Conservation (phyloP, 2,797 vertebrate species). For the Helicolenus hilgendorfi region DNA sequence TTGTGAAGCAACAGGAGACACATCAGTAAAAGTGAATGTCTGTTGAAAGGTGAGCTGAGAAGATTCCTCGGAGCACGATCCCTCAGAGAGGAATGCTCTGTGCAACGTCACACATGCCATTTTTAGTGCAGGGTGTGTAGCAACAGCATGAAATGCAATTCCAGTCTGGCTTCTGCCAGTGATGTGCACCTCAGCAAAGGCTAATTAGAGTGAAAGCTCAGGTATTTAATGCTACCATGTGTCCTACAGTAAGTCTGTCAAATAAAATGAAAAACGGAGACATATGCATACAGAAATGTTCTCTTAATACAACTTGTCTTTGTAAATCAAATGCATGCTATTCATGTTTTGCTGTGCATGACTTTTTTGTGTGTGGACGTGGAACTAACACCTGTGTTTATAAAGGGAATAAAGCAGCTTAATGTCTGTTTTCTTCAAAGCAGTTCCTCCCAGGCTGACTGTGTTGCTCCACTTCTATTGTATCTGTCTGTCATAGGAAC, state of each 20-base stretch:
- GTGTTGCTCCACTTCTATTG: not conserved
- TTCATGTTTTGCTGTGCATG: constrained; percentile 78
- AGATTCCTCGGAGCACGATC: constrained; percentile 36
- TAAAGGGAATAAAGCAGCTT: constrained; percentile 16
- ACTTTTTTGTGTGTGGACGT: constrained; percentile 45
- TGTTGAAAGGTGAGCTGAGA: constrained; percentile 71
- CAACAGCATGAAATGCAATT: constrained; percentile 79
- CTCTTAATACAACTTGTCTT: constrained; percentile 1
- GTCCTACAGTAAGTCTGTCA: constrained; percentile 5
- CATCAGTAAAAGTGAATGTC: constrained; percentile 13
- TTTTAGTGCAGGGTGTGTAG: constrained; percentile 82
- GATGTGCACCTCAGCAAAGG: constrained; percentile 40
- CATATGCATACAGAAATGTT: constrained; percentile 10
- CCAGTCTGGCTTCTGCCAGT: constrained; percentile 25
- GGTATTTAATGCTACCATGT: constrained; percentile 18
- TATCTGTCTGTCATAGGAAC: constrained; percentile 66
- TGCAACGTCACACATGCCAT: constrained; percentile 69
- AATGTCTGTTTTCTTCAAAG: not conserved
- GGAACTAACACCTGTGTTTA: constrained; percentile 70
- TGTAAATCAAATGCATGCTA: constrained; percentile 74
- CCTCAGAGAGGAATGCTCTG: constrained; percentile 49
- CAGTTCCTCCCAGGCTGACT: not conserved
- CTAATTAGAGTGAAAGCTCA: constrained; percentile 24
- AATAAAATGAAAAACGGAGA: not conserved
- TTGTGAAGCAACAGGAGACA: constrained; percentile 5